Percentiles rank a stretch among this genome's conserved stretches.
These are phyloP conservation scores for Drosophila orena DNA, from an alignment of 1,140 invertebrate genomes.

Conservation along the genomic window DNA sequence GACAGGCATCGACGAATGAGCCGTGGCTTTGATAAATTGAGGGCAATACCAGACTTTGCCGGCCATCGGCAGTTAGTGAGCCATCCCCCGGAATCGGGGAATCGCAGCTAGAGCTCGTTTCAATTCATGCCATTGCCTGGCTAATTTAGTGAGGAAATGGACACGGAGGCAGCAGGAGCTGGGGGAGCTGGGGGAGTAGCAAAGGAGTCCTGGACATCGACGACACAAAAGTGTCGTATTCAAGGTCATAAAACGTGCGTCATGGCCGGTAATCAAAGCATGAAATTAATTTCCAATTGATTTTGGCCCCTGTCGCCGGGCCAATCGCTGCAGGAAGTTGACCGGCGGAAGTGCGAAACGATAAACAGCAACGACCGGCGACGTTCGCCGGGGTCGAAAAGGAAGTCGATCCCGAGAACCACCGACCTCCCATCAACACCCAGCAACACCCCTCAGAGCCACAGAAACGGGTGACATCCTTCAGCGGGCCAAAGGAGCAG, in stretches of 20 bases:
- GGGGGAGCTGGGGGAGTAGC: background rate
- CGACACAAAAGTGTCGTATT: constrained; percentile 80
- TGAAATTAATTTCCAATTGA: constrained; percentile 83
- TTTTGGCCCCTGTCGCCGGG: constrained; percentile 69
- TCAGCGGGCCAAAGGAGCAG: constrained; percentile 32
- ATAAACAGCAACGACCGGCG: constrained; percentile 69
- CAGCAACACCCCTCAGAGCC: too few relatives aligned
- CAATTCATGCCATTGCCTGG: constrained; percentile 80
- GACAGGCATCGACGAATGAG: constrained; percentile 73
- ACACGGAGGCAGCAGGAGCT: constrained; percentile 29
- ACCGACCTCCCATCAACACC: background rate
- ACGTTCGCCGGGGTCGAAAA: constrained; percentile 27
- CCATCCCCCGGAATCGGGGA: constrained; percentile 37
- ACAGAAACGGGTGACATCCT: constrained; percentile 48
- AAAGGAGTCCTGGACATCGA: constrained; percentile 25
- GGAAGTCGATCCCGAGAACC: constrained; percentile 4
- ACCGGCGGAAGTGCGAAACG: constrained; percentile 82
- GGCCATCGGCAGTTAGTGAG: constrained; percentile 54
- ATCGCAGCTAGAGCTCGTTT: constrained; percentile 48
- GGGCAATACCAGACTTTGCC: constrained; percentile 56
- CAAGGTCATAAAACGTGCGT: constrained; percentile 83
- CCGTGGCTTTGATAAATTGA: constrained; percentile 79
- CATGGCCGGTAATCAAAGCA: constrained; percentile 82
- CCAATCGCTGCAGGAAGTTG: constrained; percentile 81
- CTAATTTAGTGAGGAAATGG: constrained; percentile 82